Evolutionary conservation across 1,140 invertebrate species (phyloP), one percentile per base, ranked within the genome.

Genomic region (Chelonus insularis): DNA sequence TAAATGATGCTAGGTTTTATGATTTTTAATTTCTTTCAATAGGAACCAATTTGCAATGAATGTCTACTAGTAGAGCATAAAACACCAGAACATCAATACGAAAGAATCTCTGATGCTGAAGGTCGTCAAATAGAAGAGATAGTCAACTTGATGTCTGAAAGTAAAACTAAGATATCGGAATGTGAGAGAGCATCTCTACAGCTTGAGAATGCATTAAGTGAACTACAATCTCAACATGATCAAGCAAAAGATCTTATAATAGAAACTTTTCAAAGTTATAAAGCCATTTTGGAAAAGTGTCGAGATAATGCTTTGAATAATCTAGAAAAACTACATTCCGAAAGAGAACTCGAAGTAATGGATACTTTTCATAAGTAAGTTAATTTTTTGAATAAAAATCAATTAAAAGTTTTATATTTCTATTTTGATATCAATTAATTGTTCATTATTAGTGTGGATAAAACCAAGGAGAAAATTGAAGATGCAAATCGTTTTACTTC

Each of bases 291-390:
- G 45, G 92, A 96, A 68, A 87, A 89, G 67, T 87, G 87, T 65
- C 86, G 88, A 61, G 92, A 95, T 68, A 87, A 86, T 45, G 80
- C 89, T 14, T 75, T 95, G 1, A 84, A 88, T 61, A 89, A 94
- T 72, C 83, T 96, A 12, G 89, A 91, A 66, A 84, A 86, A 65
- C 77, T 94, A 48, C 94, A 96, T 74, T 91, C 89, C 23, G 86
- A 91, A 70, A 86, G 92, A 65, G 93, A 96, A 78, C 81, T 96
- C 3, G 89, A 90, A 76, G 88, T 95, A 16, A 95, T 95, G 92
- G 92, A 95, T 68, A 82, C 90, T 32, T 90, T 91, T 72, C 88
- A 94, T 77, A 86, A 85, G 83, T 84, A 70, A 62, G 57, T n/a
- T 39, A 1, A 7, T 34, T 34, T 34, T 34, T 34, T 1, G 11